Evolutionary conservation across 2,113 vertebrate genomes (phyloP), one percentile per base, ranked within the genome.

Genomic region (Melanerpes aurifrons): DNA sequence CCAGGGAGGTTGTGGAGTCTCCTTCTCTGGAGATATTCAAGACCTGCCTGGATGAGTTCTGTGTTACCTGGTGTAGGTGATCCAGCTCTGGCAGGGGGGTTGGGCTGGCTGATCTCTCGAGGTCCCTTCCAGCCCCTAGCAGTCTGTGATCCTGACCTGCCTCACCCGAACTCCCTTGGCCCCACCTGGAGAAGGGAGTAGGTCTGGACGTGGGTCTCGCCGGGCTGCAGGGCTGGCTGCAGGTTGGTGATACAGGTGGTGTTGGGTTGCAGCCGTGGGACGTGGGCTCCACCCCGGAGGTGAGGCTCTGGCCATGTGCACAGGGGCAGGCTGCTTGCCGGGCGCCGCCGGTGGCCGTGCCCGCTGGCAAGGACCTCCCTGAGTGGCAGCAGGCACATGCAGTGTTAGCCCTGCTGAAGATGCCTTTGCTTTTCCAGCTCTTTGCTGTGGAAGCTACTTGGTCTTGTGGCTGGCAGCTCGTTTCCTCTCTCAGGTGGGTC

Each of bases 221-320:
- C 21, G 14, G 0, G 1, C n/a, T 43, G 37, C 40, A 29, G 48
- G 32, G 63, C 68, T 68, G 35, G 50, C 40, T 40, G 32, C 68
- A 66, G 35, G 50, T 35, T 40, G 32, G 26, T 53, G 59, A 32
- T 7, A 1, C 8, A 43, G 3, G 3, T 4, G 10, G 45, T 74
- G 58, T 78, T 40, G 87, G 48, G 53, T 5, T 84, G 62, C 6
- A 16, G 61, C 48, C 1, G 1, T 10, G 2, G 63, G 57, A 31
- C 2, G 14, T 45, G 45, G 73, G 47, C 40, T 88, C 29, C n/a
- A 35, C 48, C 9, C 24, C 50, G 53, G 64, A 32, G 43, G 6
- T 16, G 13, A 62, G 40, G 43, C 12, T 92, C n/a, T 19, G 31
- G 69, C 84, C 53, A 22, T 2, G 9, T 47, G 26, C 0, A 0